These are phyloP conservation scores for Craniophora ligustri DNA, from an alignment of 2,888 invertebrate species.

Conservation along the genomic window DNA sequence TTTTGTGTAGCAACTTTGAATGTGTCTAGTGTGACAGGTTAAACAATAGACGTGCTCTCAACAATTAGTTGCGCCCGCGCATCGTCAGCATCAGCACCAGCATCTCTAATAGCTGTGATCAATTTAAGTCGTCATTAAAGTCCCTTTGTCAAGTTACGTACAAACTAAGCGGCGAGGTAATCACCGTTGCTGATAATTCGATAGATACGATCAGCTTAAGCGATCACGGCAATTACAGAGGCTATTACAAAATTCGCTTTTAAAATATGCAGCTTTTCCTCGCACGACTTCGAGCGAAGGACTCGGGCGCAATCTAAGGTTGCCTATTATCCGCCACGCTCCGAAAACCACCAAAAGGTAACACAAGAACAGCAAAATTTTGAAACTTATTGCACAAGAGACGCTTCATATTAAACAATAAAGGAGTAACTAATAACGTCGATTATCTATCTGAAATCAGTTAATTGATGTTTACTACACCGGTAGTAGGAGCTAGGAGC, in stretches of 20 bases:
- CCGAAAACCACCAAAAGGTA: constrained; percentile 88
- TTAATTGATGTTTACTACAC: constrained; percentile 85
- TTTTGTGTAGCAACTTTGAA: constrained; percentile 68
- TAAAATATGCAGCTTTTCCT: constrained; percentile 85
- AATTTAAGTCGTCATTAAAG: constrained; percentile 59
- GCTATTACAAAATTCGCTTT: constrained; percentile 77
- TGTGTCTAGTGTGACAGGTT: constrained; percentile 65
- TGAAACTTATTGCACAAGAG: constrained; percentile 85
- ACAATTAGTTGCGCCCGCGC: constrained; percentile 67
- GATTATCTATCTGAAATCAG: constrained; percentile 84
- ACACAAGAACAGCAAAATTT: constrained; percentile 85
- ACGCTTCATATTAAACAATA: constrained; percentile 86
- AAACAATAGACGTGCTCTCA: constrained; percentile 75
- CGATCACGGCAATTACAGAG: constrained; percentile 67
- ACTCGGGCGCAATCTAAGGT: constrained; percentile 86
- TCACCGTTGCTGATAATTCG: constrained; percentile 65
- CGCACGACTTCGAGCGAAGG: constrained; percentile 81
- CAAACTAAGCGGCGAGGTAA: constrained; percentile 60
- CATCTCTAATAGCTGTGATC: constrained; percentile 64
- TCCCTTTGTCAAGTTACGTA: constrained; percentile 56
- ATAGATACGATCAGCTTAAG: constrained; percentile 62
- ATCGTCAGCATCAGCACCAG: constrained; percentile 59
- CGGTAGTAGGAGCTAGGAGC: constrained; percentile 56
- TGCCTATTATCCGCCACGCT: constrained; percentile 88
- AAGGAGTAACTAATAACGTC: constrained; percentile 80